Percentiles rank a stretch among this genome's conserved stretches.
phyloP scores from a whole-genome alignment of 2,888 invertebrate genomes.

The Lithophane socia region DNA sequence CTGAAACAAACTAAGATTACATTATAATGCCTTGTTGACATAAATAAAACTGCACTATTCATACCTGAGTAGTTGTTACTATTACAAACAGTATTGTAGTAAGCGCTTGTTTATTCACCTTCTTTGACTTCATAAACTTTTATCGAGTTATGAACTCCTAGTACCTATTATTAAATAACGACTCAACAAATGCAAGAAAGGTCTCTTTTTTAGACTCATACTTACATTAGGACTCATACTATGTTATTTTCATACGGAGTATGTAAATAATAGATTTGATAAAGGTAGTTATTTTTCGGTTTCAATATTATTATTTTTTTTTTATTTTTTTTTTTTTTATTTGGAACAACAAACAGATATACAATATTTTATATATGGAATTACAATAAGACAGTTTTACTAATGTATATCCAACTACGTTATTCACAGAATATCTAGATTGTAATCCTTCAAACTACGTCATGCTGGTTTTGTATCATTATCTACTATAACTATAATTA shows the following conservation, averaged over 20 bases:
- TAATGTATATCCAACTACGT: too few species aligned
- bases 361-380: too few species aligned
- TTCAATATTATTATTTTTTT: too few species aligned
- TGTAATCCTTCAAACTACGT: too few species aligned
- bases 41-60: not conserved
- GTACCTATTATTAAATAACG: conserved; percentile 19
- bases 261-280: not conserved
- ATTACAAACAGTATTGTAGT: conserved; percentile 6
- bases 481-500: too few species aligned
- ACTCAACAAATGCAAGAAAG: not conserved
- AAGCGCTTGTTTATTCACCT: not conserved
- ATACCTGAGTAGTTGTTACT: not conserved
- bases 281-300: not conserved
- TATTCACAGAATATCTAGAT: too few species aligned
- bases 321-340: too few species aligned
- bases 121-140: conserved; percentile 25
- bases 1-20: not conserved
- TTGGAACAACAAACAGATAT: too few species aligned
- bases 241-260: not conserved
- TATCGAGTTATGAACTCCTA: conserved; percentile 2
- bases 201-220: not conserved
- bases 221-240: not conserved
- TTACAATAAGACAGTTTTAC: too few species aligned
- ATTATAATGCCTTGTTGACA: conserved; percentile 4
- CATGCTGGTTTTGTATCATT: too few species aligned